Evolutionary conservation across 2,888 invertebrate species (phyloP).

Genomic region (Amphipyra tragopoginis): DNA sequence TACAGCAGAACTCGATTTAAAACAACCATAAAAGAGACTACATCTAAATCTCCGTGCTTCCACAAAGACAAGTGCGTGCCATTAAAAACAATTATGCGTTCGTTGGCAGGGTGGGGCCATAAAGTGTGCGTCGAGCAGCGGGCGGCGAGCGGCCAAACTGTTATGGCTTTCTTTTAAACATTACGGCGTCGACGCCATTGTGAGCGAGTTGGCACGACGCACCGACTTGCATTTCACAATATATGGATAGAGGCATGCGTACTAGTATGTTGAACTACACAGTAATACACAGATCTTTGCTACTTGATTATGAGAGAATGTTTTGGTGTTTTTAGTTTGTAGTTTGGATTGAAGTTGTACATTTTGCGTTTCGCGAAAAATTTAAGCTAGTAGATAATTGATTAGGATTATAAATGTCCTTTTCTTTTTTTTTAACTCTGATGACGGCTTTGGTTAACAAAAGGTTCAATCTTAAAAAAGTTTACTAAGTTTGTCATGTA

Average conservation of each 20-base stretch:
- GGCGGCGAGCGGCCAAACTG: constrained; percentile 47
- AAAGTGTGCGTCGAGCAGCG: constrained; percentile 34
- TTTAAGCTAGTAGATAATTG: no score
- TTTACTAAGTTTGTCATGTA: no score
- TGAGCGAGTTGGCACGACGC: constrained; percentile 36
- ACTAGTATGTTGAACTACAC: not conserved
- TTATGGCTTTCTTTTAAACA: constrained; percentile 58
- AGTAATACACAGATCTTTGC: not conserved
- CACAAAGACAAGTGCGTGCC: constrained; percentile 48
- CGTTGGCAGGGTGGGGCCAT: constrained; percentile 54
- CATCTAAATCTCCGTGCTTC: constrained; percentile 26
- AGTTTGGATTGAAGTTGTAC: no score
- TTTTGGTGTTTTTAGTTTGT: no score
- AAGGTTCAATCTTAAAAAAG: no score
- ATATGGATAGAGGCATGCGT: constrained; percentile 10
- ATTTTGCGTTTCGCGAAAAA: no score
- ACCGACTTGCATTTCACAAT: constrained; percentile 17
- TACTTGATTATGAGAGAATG: no score
- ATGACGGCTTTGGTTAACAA: no score
- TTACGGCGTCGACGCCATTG: constrained; percentile 31
- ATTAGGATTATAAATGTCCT: no score
- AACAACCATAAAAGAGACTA: constrained; percentile 19
- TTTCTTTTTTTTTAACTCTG: no score
- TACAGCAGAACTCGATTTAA: constrained; percentile 11
- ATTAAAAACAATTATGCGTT: constrained; percentile 58